A percentile compares a stretch with the other conserved stretches of the same genome.
These are phyloP conservation scores for Anolis sagrei DNA, from an alignment of 2,113 vertebrate genomes.

Conservation along the genomic window DNA sequence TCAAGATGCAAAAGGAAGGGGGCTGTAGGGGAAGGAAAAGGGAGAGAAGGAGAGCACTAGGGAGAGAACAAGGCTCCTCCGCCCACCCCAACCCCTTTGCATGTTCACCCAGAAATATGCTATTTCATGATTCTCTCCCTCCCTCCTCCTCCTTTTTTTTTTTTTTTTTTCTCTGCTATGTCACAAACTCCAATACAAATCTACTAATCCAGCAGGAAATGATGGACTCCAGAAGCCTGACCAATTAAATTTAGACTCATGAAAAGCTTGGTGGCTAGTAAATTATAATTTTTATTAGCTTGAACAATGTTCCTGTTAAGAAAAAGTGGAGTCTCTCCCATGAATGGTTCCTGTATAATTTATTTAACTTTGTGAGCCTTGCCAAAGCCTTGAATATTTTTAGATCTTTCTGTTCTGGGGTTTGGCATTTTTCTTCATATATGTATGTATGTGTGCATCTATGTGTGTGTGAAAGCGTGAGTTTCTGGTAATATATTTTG, in stretches of 20 bases:
- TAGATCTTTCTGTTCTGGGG: conserved; percentile 81
- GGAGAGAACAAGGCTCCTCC: neutral
- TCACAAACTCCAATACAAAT: conserved; percentile 57
- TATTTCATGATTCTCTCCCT: neutral
- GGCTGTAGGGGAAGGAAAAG: neutral
- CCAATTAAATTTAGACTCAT: conserved; percentile 76
- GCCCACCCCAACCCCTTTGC: neutral
- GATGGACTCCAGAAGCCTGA: conserved; percentile 73
- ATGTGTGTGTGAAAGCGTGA: conserved; percentile 54
- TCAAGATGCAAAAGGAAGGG: neutral
- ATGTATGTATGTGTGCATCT: neutral
- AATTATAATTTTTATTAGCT: conserved; percentile 71
- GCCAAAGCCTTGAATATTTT: conserved; percentile 82
- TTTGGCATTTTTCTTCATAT: conserved; percentile 69
- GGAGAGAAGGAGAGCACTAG: too few species aligned
- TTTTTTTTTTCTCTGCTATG: conserved; percentile 7
- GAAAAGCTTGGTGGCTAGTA: conserved; percentile 70
- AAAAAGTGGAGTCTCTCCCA: conserved; percentile 70
- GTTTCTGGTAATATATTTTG: conserved; percentile 78
- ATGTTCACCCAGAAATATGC: neutral
- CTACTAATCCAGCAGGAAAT: conserved; percentile 68
- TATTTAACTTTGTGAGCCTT: conserved; percentile 75
- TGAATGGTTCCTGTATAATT: conserved; percentile 74
- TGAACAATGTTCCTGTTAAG: conserved; percentile 66
- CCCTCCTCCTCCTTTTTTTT: neutral